A percentile compares a stretch with the other conserved stretches of the same genome.
These are phyloP conservation scores for Dendrophyllia cribrosa DNA, from an alignment of 64 coral and sea anemone genomes.

Conservation along the genomic window DNA sequence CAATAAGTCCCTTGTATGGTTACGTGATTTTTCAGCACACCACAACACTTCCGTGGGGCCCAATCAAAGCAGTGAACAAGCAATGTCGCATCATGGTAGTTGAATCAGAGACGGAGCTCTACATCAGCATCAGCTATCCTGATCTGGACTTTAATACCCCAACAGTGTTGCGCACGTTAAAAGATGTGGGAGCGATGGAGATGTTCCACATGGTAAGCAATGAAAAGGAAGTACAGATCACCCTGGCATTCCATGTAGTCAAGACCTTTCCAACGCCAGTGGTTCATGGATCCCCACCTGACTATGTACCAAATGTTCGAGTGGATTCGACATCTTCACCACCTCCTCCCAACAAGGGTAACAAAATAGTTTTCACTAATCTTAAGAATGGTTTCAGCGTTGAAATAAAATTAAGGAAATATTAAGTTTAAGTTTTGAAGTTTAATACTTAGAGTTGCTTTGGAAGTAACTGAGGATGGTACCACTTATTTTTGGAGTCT, in stretches of 20 bases:
- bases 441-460: too few relatives aligned
- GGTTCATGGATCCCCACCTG: background rate
- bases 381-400: conserved; percentile 4
- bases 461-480: too few relatives aligned
- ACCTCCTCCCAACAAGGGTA: background rate
- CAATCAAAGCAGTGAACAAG: background rate
- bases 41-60: background rate
- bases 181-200: background rate
- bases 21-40: background rate
- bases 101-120: background rate
- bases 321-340: background rate
- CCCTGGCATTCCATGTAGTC: background rate
- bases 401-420: background rate
- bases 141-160: background rate
- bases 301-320: background rate
- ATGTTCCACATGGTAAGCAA: background rate
- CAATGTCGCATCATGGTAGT: background rate
- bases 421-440: too few relatives aligned
- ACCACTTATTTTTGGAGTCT: too few relatives aligned
- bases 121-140: background rate
- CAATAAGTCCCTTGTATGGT: background rate
- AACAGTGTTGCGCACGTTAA: background rate
- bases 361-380: background rate
- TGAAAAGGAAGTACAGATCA: background rate
- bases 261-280: too few relatives aligned